phyloP scores from a whole-genome alignment of 53 echinoderm and acorn worm genomes.

The Echinarachnius parma region DNA sequence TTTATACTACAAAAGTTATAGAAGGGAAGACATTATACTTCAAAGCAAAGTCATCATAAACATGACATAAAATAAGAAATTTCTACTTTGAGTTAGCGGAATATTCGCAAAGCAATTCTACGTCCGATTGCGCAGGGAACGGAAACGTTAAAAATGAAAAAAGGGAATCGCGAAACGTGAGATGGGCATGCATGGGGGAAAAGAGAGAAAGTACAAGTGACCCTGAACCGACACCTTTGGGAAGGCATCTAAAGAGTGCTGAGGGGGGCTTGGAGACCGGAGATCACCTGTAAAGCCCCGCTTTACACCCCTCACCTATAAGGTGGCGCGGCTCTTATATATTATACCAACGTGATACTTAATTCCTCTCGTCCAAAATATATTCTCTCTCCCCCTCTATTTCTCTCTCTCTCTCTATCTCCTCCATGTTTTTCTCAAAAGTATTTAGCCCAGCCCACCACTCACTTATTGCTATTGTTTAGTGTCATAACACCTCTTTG shows the following conservation, averaged over 20 bases:
- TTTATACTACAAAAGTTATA: no score
- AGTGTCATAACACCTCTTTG: constrained; percentile 37
- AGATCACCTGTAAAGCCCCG: constrained; percentile 34
- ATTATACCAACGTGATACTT: constrained; percentile 32
- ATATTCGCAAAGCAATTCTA: no score
- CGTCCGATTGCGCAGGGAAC: no score
- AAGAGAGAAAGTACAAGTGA: constrained; percentile 29
- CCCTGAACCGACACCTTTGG: neutral
- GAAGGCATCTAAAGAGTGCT: constrained; percentile 1
- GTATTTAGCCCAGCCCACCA: neutral
- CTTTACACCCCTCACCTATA: neutral
- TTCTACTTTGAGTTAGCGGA: no score
- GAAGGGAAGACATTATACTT: no score
- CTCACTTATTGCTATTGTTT: constrained; percentile 22
- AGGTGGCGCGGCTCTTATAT: neutral
- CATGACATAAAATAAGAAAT: no score
- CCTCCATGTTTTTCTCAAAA: neutral
- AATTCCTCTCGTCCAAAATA: constrained; percentile 11
- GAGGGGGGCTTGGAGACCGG: constrained; percentile 35
- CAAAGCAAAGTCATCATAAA: no score
- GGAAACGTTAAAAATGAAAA: no score
- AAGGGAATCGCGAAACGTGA: neutral
- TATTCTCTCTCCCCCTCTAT: neutral
- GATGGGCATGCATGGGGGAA: no score
- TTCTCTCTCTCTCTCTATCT: neutral